Evolutionary conservation across 2,888 invertebrate genomes (phyloP).

Genomic region (Thalpophila matura): DNA sequence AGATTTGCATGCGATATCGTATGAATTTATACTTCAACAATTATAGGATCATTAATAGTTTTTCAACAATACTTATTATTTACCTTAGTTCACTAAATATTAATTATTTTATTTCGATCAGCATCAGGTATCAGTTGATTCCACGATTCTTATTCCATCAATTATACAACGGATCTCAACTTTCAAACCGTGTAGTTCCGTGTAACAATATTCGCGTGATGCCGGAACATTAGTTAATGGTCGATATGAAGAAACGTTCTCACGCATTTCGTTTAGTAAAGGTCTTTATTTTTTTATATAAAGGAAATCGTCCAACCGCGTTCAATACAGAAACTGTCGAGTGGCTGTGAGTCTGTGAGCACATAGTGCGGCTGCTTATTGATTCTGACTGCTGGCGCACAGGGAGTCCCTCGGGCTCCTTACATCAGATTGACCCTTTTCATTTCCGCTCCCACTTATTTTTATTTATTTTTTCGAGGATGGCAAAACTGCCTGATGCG

Average conservation of each 20-base stretch:
- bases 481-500: slow-evolving; percentile 63
- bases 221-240: slow-evolving; percentile 28
- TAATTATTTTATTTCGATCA: not conserved
- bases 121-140: not conserved
- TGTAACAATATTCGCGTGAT: slow-evolving; percentile 39
- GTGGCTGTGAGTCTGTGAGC: slow-evolving; percentile 1
- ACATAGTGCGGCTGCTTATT: slow-evolving; percentile 21
- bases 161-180: slow-evolving; percentile 13
- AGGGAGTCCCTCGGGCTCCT: slow-evolving; percentile 60
- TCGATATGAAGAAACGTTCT: slow-evolving; percentile 41
- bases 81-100: not conserved
- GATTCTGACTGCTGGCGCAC: slow-evolving; percentile 38
- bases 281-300: slow-evolving; percentile 33
- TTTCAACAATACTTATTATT: not conserved
- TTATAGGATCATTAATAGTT: not conserved
- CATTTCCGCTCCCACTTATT: slow-evolving; percentile 72
- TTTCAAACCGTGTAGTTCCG: slow-evolving; percentile 34
- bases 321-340: slow-evolving; percentile 25
- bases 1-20: not conserved
- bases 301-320: slow-evolving; percentile 32
- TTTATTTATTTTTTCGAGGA: slow-evolving; percentile 73
- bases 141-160: not conserved
- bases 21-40: slow-evolving; percentile 5
- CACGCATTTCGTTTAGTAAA: slow-evolving; percentile 37
- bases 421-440: slow-evolving; percentile 77